Percentiles rank a stretch among this genome's conserved stretches.
Evolutionary conservation across 2,888 invertebrate species (phyloP).

Genomic region (Platerodrilus igneus): DNA sequence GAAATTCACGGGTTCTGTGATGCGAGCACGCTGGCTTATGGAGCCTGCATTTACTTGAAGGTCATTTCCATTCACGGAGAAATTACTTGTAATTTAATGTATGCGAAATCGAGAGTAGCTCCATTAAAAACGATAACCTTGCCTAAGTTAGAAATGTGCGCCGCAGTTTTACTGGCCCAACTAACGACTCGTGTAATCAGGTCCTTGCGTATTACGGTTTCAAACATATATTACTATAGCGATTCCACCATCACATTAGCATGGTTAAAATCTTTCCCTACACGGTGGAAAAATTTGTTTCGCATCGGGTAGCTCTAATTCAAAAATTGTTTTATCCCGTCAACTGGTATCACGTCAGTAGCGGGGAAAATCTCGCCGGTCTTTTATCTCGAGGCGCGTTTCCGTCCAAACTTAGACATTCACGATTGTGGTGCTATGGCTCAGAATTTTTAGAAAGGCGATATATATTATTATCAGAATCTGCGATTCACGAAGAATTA

Average conservation of each 20-base stretch:
- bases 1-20: constrained; percentile 25
- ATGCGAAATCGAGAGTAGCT: constrained; percentile 7
- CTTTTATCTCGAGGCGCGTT: constrained; percentile 6
- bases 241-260: constrained; percentile 15
- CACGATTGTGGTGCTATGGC: constrained; percentile 8
- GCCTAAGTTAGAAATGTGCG: constrained; percentile 4
- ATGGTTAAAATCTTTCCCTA: constrained; percentile 11
- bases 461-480: too few relatives aligned
- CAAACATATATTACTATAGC: constrained; percentile 7
- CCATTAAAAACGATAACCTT: constrained; percentile 1
- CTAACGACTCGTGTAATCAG: constrained; percentile 5
- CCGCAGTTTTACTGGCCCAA: constrained; percentile 12
- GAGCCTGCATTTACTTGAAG: constrained; percentile 22
- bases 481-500: too few relatives aligned
- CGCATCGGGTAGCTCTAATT: constrained; percentile 15
- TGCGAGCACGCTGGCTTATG: constrained; percentile 22
- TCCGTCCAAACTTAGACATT: neutral
- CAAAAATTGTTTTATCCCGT: constrained; percentile 8
- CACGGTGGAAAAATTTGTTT: constrained; percentile 13
- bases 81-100: constrained; percentile 9
- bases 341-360: constrained; percentile 15
- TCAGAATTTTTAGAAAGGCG: too few relatives aligned
- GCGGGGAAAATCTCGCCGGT: constrained; percentile 14
- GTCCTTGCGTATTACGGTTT: constrained; percentile 3
- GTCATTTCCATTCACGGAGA: neutral